These are phyloP conservation scores for Zapus hudsonius DNA, from an alignment of 2,113 vertebrate species.

Conservation along the genomic window DNA sequence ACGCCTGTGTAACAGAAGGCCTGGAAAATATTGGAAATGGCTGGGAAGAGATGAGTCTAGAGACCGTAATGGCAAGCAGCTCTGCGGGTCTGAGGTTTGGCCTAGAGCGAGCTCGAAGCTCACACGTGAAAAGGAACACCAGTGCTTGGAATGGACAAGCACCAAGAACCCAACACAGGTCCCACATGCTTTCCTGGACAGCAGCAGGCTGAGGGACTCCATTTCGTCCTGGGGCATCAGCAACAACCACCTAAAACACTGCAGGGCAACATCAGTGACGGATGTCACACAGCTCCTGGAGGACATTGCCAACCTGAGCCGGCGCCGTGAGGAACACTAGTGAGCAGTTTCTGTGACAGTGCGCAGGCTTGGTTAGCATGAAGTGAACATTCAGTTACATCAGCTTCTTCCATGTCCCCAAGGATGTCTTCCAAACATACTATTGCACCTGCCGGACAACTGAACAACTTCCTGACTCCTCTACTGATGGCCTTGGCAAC, in stretches of 20 bases:
- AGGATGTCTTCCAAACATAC: not conserved
- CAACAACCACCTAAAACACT: not conserved
- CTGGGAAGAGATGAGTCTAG: not conserved
- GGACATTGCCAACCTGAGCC: not conserved
- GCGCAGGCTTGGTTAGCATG: not conserved
- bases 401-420: not conserved
- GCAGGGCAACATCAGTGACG: too few species aligned
- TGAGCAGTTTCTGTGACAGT: not conserved
- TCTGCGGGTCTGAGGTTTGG: not conserved
- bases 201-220: not conserved
- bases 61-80: too few species aligned
- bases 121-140: not conserved
- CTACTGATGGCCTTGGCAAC: not conserved
- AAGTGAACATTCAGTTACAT: not conserved
- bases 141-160: not conserved
- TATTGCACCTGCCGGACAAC: not conserved
- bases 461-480: not conserved
- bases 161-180: not conserved
- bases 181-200: not conserved
- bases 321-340: too few species aligned
- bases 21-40: not conserved
- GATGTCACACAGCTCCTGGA: accelerated
- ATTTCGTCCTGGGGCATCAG: not conserved
- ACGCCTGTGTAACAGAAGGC: not conserved
- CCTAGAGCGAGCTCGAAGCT: not conserved